phyloP scores from a whole-genome alignment of 2,113 vertebrate genomes.

The Pontoporia blainvillei region DNA sequence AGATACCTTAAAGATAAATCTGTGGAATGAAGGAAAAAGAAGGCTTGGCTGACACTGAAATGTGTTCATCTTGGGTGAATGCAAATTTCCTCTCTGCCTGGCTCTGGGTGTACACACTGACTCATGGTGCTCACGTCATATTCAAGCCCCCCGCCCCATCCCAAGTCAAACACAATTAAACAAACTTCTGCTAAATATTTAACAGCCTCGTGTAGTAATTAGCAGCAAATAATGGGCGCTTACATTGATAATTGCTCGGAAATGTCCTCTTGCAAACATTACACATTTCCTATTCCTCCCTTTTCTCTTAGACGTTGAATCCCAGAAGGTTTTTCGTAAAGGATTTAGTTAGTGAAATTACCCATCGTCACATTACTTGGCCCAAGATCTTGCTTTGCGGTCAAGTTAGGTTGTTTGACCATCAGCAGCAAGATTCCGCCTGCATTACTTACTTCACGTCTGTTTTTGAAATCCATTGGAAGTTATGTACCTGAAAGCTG shows the following conservation, averaged over 20 bases:
- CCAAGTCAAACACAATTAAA: slow-evolving; percentile 82
- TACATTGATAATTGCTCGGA: slow-evolving; percentile 79
- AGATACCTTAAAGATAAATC: slow-evolving; percentile 79
- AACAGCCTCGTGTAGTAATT: slow-evolving; percentile 80
- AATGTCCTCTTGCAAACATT: slow-evolving; percentile 69
- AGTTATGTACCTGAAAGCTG: slow-evolving; percentile 43
- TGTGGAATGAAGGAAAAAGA: slow-evolving; percentile 28
- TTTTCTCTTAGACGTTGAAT: slow-evolving; percentile 64
- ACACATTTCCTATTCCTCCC: not conserved
- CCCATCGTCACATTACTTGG: slow-evolving; percentile 27
- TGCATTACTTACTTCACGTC: not conserved
- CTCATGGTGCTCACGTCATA: slow-evolving; percentile 36
- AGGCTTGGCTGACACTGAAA: slow-evolving; percentile 60
- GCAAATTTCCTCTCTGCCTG: slow-evolving; percentile 66
- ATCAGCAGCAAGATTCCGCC: not conserved
- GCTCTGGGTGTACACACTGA: slow-evolving; percentile 30
- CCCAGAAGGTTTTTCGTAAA: slow-evolving; percentile 21
- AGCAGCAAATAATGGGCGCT: slow-evolving; percentile 80
- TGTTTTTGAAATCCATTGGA: slow-evolving; percentile 35
- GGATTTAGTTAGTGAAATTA: slow-evolving; percentile 55
- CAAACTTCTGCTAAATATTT: slow-evolving; percentile 85
- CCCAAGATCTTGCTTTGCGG: slow-evolving; percentile 4
- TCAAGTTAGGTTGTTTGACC: slow-evolving; percentile 18
- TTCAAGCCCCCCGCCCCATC: slow-evolving; percentile 21
- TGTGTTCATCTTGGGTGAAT: slow-evolving; percentile 69